A percentile compares a stretch with the other conserved stretches of the same genome.
Conservation (phyloP, 2,113 vertebrate genomes). For the Piliocolobus tephrosceles region DNA sequence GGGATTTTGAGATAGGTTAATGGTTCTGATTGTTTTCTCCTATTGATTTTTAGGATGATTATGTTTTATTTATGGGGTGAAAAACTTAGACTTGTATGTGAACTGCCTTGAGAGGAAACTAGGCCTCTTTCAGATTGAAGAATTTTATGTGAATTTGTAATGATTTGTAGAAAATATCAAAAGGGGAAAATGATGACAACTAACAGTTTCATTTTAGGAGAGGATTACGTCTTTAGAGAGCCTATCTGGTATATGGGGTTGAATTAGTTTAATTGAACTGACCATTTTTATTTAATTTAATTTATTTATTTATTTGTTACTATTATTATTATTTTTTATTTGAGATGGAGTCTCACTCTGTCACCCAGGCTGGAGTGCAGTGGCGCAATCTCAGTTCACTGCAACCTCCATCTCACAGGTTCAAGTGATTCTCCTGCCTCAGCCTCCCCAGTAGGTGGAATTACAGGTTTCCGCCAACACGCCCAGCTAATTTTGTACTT, state of each 20-base stretch:
- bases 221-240: background rate
- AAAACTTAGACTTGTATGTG: constrained; percentile 52
- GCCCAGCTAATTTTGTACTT: no score
- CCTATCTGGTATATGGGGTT: background rate
- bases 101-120: constrained; percentile 48
- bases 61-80: constrained; percentile 85
- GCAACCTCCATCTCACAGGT: no score
- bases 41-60: constrained; percentile 88
- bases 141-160: constrained; percentile 46
- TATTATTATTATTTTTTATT: no score
- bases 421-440: no score
- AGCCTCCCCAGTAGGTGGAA: no score
- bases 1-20: constrained; percentile 83
- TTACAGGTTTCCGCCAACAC: no score
- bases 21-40: constrained; percentile 82
- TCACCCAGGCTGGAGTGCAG: no score
- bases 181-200: background rate
- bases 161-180: constrained; percentile 24
- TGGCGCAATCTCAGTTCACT: no score
- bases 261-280: constrained; percentile 4
- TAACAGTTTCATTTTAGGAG: background rate
- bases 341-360: no score
- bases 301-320: no score
- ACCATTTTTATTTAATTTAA: no score
- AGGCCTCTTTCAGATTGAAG: constrained; percentile 6